Evolutionary conservation across 2,113 vertebrate species (phyloP), one percentile per base, ranked within the genome.

Genomic region (Solenodon paradoxus): DNA sequence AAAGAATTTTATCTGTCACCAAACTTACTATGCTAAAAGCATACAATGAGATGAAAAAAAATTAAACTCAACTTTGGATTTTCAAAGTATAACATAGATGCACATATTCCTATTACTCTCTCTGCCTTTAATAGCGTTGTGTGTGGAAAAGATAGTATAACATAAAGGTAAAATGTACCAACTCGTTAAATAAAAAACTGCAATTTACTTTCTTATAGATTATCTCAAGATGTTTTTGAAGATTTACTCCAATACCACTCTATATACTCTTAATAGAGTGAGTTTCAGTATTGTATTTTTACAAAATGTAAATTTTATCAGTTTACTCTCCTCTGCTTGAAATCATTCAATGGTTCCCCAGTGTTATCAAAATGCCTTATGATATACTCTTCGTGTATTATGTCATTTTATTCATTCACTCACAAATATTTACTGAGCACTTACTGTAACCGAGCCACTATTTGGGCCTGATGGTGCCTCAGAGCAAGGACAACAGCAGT

Each of bases 381-480:
- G 28, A 89, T 38, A 83, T 2, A 45, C 64, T 51, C 89, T 11
- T 92, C 49, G 83, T 79, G 24, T 1, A 92, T 63, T 63, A 75
- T n/a, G n/a, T n/a, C n/a, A n/a, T n/a, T n/a, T 45, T 53, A 89
- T 63, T 86, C 26, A 68, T 68, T 93, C 40, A 79, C 45, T 61
- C 42, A 92, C 47, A 86, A 92, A 90, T 45, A 78, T 90, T 80
- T 77, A 92, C n/a, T 81, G 35, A 84, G 38, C 68, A 86, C 19
- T 68, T n/a, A n/a, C 1, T 87, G 2, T 78, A 30, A 57, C 22
- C 17, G 15, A 77, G 49, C 28, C 40, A 86, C 51, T 45, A 51
- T 81, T 91, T 38, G 92, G 38, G 32, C 59, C 66, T 85, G 40
- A 79, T 68, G 66, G 45, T 40, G 11, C 11, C 71, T 88, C 20